Evolutionary conservation across 2,113 vertebrate genomes (phyloP).

Genomic region (Emberiza fucata): DNA sequence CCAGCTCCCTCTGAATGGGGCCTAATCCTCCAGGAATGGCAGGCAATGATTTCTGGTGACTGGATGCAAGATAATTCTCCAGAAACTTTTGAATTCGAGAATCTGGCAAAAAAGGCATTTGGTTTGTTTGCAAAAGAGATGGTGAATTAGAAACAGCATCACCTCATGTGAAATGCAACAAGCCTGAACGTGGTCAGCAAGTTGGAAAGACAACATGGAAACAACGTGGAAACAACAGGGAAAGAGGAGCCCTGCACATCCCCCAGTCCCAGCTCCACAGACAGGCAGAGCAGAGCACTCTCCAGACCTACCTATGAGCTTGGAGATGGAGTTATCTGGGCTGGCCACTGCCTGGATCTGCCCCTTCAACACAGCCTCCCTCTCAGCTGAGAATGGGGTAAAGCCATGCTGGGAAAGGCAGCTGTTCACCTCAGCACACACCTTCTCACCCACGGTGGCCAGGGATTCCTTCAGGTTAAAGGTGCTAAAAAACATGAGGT

Average conservation of each 20-base stretch:
- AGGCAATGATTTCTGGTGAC: slow-evolving; percentile 76
- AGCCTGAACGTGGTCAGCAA: background rate
- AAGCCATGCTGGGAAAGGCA: slow-evolving; percentile 84
- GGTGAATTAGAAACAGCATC: background rate
- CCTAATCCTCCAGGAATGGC: slow-evolving; percentile 84
- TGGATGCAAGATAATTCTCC: slow-evolving; percentile 80
- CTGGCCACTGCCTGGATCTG: slow-evolving; percentile 82
- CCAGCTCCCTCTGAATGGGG: slow-evolving; percentile 87
- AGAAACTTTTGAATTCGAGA: slow-evolving; percentile 86
- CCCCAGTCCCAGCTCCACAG: background rate
- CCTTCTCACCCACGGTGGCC: slow-evolving; percentile 81
- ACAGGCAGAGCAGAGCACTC: background rate
- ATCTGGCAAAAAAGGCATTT: slow-evolving; percentile 72
- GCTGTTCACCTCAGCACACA: slow-evolving; percentile 84
- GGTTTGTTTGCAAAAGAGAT: background rate
- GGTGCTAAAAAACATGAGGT: slow-evolving; percentile 62
- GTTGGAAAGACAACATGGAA: background rate
- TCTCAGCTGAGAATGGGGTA: slow-evolving; percentile 72
- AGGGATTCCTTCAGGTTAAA: slow-evolving; percentile 82
- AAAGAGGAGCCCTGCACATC: background rate
- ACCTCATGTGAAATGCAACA: background rate
- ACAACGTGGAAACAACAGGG: background rate
- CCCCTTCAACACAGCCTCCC: slow-evolving; percentile 80
- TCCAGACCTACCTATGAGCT: slow-evolving; percentile 82
- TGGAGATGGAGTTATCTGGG: slow-evolving; percentile 82